phyloP scores from a whole-genome alignment of 2,888 invertebrate species.

The Amblyteles armatorius region DNA sequence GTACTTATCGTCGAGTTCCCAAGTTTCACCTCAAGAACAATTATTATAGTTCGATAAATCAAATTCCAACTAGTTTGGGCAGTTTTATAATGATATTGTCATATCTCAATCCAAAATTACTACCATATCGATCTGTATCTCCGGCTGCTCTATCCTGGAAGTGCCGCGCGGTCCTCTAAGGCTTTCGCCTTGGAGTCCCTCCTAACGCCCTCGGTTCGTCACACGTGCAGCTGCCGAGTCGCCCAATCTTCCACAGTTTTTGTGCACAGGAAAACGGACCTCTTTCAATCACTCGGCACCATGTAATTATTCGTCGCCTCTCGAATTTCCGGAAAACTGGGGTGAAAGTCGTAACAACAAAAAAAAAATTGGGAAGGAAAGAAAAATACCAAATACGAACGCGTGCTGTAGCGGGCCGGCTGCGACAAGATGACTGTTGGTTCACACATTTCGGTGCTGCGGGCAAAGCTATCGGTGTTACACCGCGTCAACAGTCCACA shows the following conservation, averaged over 20 bases:
- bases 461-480: constrained; percentile 35
- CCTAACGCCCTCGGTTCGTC: constrained; percentile 47
- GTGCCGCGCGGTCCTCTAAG: constrained; percentile 1
- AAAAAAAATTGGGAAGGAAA: background rate
- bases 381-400: constrained; percentile 53
- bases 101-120: constrained; percentile 9
- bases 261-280: constrained; percentile 55
- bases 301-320: constrained; percentile 62
- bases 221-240: constrained; percentile 53
- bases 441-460: constrained; percentile 32
- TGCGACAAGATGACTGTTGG: constrained; percentile 36
- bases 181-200: constrained; percentile 55
- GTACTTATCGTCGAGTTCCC: constrained; percentile 8
- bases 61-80: background rate
- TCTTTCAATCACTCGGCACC: constrained; percentile 68
- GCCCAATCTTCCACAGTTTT: constrained; percentile 46
- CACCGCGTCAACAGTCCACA: constrained; percentile 29
- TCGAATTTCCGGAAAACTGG: background rate
- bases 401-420: constrained; percentile 34
- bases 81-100: constrained; percentile 10
- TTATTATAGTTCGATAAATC: constrained; percentile 21
- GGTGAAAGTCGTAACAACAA: background rate
- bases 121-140: constrained; percentile 33
- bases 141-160: constrained; percentile 14
- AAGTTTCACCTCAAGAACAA: constrained; percentile 36